A percentile compares a stretch with the other conserved stretches of the same genome.
phyloP scores from a whole-genome alignment of 2,888 invertebrate genomes.

The Diaphora mendica region DNA sequence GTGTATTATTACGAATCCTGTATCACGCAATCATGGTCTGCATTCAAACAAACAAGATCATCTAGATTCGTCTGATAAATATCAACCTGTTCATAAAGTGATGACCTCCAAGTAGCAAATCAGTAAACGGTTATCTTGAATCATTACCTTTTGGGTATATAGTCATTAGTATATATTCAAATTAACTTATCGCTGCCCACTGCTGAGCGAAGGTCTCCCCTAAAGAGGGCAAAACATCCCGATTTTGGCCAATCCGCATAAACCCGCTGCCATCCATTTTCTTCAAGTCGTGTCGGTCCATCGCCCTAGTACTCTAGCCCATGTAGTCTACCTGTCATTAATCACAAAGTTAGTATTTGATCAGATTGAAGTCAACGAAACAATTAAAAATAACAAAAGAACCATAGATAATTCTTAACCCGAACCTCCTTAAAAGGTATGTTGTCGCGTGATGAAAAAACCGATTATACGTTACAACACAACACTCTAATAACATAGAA shows the following conservation, averaged over 20 bases:
- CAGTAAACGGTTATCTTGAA: background rate
- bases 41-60: no score
- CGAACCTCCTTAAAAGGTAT: background rate
- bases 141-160: background rate
- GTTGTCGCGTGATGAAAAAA: constrained; percentile 45
- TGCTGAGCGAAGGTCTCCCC: no score
- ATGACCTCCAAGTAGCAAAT: background rate
- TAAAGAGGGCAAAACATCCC: no score
- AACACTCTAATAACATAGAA: constrained; percentile 60
- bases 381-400: background rate
- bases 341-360: background rate
- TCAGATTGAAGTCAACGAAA: background rate
- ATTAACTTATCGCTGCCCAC: no score
- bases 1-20: background rate
- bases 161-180: background rate
- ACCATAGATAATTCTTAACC: background rate
- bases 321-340: background rate
- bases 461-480: constrained; percentile 50
- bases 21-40: background rate
- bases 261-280: no score
- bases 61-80: background rate
- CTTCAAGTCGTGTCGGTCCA: no score
- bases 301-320: no score
- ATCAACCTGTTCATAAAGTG: background rate
- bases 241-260: no score